Conservation (phyloP, 2,797 vertebrate species). For the Acrocephalus scirpaceus region DNA sequence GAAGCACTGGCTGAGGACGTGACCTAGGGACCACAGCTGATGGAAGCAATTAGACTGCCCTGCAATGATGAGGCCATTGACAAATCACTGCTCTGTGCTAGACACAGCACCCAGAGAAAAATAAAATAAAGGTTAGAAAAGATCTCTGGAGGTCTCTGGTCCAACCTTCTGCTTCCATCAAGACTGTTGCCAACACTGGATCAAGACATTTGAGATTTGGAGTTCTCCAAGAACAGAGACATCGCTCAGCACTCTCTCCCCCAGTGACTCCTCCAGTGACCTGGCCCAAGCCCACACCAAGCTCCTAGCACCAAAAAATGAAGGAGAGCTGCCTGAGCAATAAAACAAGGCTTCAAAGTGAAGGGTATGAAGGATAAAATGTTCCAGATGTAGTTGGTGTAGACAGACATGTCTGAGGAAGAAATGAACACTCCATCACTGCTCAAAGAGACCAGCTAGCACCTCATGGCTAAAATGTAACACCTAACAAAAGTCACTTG, state of each 20-base stretch:
- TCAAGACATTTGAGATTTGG: neutral
- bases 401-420: neutral
- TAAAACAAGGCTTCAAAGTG: neutral
- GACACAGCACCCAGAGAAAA: neutral
- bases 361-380: neutral
- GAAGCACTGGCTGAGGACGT: neutral
- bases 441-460: neutral
- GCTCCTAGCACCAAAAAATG: neutral
- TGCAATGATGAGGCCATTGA: neutral
- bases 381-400: neutral
- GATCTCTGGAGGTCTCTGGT: neutral
- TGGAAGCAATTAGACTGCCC: neutral
- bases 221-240: neutral
- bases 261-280: neutral
- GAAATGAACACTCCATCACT: neutral
- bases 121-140: neutral
- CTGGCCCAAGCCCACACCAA: neutral
- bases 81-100: neutral
- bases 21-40: neutral
- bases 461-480: neutral
- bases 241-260: rapidly evolving
- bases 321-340: neutral
- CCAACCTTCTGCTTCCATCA: neutral
- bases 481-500: neutral
- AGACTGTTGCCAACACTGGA: neutral